phyloP scores from a whole-genome alignment of 2,797 vertebrate species.

The Paguma larvata region DNA sequence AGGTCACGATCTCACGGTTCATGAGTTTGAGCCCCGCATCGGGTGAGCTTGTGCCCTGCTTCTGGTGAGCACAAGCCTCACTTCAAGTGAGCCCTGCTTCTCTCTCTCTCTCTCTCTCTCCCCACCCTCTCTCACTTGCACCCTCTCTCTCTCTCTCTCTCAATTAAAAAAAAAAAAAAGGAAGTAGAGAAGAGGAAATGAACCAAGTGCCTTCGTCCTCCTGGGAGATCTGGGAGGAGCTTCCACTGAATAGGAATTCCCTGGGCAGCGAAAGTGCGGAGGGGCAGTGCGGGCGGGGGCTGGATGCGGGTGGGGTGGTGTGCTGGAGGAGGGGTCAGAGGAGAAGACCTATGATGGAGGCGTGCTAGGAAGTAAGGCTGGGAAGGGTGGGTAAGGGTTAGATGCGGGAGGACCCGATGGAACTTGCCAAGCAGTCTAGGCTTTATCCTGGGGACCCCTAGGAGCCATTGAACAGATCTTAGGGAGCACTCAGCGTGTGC shows the following conservation, averaged over 20 bases:
- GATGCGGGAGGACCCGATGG: rapidly evolving
- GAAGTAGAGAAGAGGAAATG: not conserved
- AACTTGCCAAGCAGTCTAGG: not conserved
- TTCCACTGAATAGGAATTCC: not conserved
- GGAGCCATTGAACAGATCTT: not conserved
- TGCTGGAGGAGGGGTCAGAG: not conserved
- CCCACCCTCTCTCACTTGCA: too few relatives aligned
- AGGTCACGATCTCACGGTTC: too few relatives aligned
- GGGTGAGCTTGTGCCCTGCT: too few relatives aligned
- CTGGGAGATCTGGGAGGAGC: not conserved
- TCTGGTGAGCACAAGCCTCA: too few relatives aligned
- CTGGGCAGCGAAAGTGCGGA: not conserved
- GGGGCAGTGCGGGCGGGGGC: not conserved
- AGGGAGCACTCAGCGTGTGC: not conserved
- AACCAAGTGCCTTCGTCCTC: not conserved
- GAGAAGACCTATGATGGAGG: not conserved
- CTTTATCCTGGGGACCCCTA: not conserved
- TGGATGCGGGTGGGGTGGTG: not conserved
- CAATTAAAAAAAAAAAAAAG: too few relatives aligned
- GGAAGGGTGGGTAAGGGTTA: not conserved
- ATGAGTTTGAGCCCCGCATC: too few relatives aligned
- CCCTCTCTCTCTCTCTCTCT: too few relatives aligned
- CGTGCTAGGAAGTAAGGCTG: not conserved
- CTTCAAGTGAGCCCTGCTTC: too few relatives aligned
- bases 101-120: too few relatives aligned